These are phyloP conservation scores for Oscheius sp. DNA, from an alignment of 2,888 invertebrate species.

Conservation along the genomic window DNA sequence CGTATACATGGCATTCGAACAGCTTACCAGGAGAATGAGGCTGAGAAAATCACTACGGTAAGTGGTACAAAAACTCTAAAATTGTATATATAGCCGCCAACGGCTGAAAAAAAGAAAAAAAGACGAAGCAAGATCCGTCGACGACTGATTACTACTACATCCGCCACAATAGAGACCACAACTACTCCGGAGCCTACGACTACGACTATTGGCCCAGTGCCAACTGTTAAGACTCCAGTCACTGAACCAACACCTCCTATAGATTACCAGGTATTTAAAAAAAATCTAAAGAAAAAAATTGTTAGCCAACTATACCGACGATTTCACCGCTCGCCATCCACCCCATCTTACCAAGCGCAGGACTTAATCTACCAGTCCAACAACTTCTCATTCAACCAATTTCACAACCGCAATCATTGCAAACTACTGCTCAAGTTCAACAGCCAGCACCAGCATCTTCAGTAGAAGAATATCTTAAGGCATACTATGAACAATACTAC, in stretches of 20 bases:
- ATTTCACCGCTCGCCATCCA: constrained; percentile 2
- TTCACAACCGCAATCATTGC: neutral
- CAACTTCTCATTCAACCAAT: neutral
- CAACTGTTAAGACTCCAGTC: neutral
- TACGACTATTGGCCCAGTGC: neutral
- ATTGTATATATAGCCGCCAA: neutral
- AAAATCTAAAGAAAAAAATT: neutral
- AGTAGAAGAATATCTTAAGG: constrained; percentile 11
- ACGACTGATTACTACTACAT: constrained; percentile 5
- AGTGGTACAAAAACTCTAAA: neutral
- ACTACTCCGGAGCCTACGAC: neutral
- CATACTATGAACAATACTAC: constrained; percentile 23
- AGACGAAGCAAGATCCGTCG: neutral
- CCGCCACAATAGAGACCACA: constrained; percentile 1
- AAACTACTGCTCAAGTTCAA: neutral
- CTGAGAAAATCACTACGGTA: neutral
- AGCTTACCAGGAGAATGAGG: neutral
- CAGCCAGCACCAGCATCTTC: neutral
- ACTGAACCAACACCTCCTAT: constrained; percentile 4
- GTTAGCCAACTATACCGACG: neutral
- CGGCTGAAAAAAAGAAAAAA: neutral
- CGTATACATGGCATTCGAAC: constrained; percentile 12
- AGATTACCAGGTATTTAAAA: neutral
- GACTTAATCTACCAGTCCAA: neutral
- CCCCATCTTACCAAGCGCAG: neutral